phyloP scores from a whole-genome alignment of 2,113 vertebrate genomes.

The Cyanistes caeruleus region DNA sequence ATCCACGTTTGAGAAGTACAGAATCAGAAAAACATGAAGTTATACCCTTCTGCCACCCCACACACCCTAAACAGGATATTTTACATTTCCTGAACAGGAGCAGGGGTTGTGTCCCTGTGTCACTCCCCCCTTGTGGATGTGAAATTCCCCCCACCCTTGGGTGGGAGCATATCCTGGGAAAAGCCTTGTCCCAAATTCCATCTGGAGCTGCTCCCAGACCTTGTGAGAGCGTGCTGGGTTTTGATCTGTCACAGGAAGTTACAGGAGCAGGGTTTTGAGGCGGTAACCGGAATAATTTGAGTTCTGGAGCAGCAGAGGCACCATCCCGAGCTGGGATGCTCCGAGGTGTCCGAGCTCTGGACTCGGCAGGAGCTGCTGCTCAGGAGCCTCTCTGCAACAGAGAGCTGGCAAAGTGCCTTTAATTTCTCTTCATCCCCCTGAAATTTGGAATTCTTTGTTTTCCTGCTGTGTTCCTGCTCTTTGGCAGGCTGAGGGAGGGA shows the following conservation, averaged over 20 bases:
- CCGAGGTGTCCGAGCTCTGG: background rate
- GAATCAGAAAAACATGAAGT: no score
- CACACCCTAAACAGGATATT: background rate
- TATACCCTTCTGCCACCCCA: background rate
- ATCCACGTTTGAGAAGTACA: no score
- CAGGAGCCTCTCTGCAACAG: background rate
- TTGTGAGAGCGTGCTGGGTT: background rate
- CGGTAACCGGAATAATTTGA: background rate
- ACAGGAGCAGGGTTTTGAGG: background rate
- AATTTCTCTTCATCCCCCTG: background rate
- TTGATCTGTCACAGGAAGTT: background rate
- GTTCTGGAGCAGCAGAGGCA: background rate
- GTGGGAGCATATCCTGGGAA: background rate
- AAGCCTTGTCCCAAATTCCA: background rate
- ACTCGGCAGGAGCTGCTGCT: background rate
- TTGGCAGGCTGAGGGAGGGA: background rate
- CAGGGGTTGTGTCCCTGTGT: background rate
- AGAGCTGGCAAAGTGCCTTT: background rate
- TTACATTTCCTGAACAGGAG: background rate
- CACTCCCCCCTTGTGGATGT: background rate
- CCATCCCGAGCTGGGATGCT: background rate
- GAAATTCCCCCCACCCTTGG: background rate
- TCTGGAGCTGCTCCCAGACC: background rate
- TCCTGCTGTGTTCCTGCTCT: accelerated
- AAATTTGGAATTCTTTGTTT: background rate